These are phyloP conservation scores for Odontocolon sp. DNA, from an alignment of 2,888 invertebrate species.

Conservation along the genomic window DNA sequence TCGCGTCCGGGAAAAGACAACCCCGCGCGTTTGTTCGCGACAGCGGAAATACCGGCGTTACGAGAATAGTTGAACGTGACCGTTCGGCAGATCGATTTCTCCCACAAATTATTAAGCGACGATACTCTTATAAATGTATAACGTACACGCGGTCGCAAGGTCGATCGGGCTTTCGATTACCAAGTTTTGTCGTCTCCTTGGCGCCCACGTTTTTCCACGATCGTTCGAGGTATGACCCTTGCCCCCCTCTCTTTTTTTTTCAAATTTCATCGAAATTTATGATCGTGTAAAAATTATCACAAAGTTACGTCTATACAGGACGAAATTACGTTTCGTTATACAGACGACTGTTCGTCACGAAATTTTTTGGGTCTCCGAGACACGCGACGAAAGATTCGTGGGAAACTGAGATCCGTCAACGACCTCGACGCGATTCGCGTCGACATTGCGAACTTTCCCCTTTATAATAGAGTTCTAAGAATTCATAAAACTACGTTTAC, in stretches of 20 bases:
- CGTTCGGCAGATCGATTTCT: slow-evolving; percentile 69
- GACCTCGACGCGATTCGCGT: too few relatives aligned
- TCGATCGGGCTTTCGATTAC: slow-evolving; percentile 55
- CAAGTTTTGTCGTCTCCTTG: slow-evolving; percentile 23
- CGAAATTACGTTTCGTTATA: too few relatives aligned
- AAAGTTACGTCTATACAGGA: too few relatives aligned
- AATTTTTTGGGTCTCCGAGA: too few relatives aligned
- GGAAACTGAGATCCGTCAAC: too few relatives aligned
- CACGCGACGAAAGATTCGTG: too few relatives aligned
- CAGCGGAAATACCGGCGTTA: slow-evolving; percentile 65
- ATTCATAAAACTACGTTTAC: too few relatives aligned
- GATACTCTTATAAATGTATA: slow-evolving; percentile 51
- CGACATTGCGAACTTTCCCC: too few relatives aligned
- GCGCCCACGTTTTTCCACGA: slow-evolving; percentile 31
- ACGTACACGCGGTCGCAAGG: slow-evolving; percentile 55
- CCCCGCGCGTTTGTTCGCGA: slow-evolving; percentile 42
- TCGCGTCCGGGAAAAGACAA: slow-evolving; percentile 38
- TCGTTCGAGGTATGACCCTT: neutral
- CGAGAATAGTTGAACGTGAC: slow-evolving; percentile 71
- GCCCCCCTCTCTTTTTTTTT: neutral
- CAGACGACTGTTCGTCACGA: too few relatives aligned
- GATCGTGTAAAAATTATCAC: too few relatives aligned
- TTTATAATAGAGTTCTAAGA: too few relatives aligned
- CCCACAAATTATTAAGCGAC: slow-evolving; percentile 69
- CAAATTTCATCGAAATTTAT: neutral